A percentile compares a stretch with the other conserved stretches of the same genome.
These are phyloP conservation scores for Gymnoscelis rufifasciata DNA, from an alignment of 2,888 invertebrate genomes.

Conservation along the genomic window DNA sequence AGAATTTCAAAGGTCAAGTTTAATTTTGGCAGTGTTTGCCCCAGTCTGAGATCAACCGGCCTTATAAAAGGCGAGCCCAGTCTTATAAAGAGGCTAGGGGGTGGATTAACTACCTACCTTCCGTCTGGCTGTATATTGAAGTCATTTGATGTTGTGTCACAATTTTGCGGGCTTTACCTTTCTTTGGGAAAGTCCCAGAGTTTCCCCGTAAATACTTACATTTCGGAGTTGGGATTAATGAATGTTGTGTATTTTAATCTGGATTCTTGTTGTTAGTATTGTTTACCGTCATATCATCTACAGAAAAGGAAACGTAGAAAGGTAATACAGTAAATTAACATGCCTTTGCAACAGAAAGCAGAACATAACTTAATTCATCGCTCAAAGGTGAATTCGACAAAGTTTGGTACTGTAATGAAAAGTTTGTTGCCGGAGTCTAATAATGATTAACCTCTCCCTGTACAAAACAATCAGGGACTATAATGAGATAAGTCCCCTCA, in stretches of 20 bases:
- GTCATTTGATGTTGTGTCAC: constrained; percentile 11
- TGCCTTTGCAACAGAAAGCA: too few relatives aligned
- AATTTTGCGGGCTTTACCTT: constrained; percentile 7
- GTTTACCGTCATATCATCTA: too few relatives aligned
- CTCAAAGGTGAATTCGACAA: too few relatives aligned
- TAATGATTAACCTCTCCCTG: too few relatives aligned
- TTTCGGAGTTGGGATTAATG: not conserved
- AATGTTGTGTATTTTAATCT: not conserved
- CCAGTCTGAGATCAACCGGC: constrained; percentile 8
- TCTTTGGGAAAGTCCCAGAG: not conserved
- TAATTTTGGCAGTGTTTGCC: constrained; percentile 27
- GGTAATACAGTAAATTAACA: too few relatives aligned
- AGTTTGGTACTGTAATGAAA: too few relatives aligned
- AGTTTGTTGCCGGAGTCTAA: too few relatives aligned
- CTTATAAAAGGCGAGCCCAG: constrained; percentile 1
- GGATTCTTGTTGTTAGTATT: too few relatives aligned
- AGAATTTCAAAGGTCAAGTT: constrained; percentile 33
- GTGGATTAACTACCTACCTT: constrained; percentile 8
- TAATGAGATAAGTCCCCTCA: constrained; percentile 1
- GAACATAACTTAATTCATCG: too few relatives aligned
- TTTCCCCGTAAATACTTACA: not conserved
- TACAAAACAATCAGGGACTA: not conserved
- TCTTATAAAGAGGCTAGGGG: constrained; percentile 10
- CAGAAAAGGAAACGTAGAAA: too few relatives aligned
- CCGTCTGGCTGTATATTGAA: constrained; percentile 11